Evolutionary conservation across 2,113 vertebrate genomes (phyloP).

Genomic region (Enhydra lutris): DNA sequence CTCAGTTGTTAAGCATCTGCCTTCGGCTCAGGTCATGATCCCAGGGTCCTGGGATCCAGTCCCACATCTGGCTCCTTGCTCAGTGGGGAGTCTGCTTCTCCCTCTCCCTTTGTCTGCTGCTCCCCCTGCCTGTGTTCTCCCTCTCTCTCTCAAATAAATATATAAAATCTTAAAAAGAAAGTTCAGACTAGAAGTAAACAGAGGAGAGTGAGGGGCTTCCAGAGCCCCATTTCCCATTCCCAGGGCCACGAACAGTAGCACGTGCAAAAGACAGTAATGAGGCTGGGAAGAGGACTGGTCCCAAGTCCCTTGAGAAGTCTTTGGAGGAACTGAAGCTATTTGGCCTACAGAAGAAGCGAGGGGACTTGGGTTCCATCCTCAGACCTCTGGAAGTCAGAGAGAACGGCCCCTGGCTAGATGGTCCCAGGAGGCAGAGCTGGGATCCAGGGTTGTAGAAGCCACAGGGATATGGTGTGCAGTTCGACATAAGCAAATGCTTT

Average conservation of each 20-base stretch:
- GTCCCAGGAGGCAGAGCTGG: not conserved
- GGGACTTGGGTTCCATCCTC: not conserved
- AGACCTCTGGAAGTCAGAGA: not conserved
- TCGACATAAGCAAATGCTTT: not conserved
- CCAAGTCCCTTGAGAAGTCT: not conserved
- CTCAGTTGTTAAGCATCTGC: too few relatives aligned
- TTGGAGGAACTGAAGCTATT: not conserved
- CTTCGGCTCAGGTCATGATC: too few relatives aligned
- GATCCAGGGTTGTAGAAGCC: not conserved
- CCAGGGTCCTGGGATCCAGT: too few relatives aligned
- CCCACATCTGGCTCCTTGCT: too few relatives aligned
- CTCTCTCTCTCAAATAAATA: too few relatives aligned
- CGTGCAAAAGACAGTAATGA: not conserved
- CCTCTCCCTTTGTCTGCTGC: too few relatives aligned
- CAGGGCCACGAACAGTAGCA: not conserved
- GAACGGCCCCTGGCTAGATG: not conserved
- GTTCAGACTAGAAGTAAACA: slow-evolving; percentile 1
- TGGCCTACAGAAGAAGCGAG: not conserved
- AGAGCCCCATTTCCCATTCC: not conserved
- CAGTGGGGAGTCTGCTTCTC: not conserved
- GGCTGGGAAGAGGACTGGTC: not conserved
- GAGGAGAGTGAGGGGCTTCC: not conserved
- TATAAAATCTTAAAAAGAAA: not conserved
- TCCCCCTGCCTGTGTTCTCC: too few relatives aligned
- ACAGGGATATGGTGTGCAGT: not conserved